Evolutionary conservation across 2,113 vertebrate genomes (phyloP), one percentile per base, ranked within the genome.

Genomic region (Melanotaenia duboulayi): DNA sequence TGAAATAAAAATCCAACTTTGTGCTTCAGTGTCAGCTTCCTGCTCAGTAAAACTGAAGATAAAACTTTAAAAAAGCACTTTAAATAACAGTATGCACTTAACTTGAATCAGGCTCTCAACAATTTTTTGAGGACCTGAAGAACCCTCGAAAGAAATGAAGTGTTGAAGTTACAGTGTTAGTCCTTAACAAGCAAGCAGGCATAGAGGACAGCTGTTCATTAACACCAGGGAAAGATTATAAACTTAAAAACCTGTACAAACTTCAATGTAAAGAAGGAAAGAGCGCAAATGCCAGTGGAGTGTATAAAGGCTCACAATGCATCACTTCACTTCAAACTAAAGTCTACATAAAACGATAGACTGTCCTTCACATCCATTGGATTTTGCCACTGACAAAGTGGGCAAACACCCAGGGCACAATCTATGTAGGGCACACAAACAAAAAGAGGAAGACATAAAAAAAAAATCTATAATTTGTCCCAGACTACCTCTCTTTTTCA

Each of bases 201-300:
- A 67, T 40, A 20, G 51, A 86, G 63, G 76, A 65, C 80, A 87
- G 73, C 80, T 85, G 82, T 61, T 88, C n/a, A 51, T 5, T 10
- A 83, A 65, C 59, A 80, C 66, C 22, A 39, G 50, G 23, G 69
- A 66, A 68, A 69, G 11, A 4, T 58, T 37, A 10, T 67, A 85
- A 73, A 70, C 20, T 22, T 55, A 23, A 74, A 77, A 80, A 59
- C 48, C 50, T 37, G 35, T 12, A 57, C 74, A 79, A 75, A 64
- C 28, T 51, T 65, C 1, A 67, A 32, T 74, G 48, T 6, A 56
- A 52, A 62, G 67, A 37, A 69, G 17, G 40, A 66, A 23, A 78
- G 63, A 64, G 49, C 24, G 57, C 19, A 52, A 54, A 48, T 48
- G 57, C 46, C 24, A 14, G 28, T 16, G 6, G 28, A 28, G 12